A percentile compares a stretch with the other conserved stretches of the same genome.
Evolutionary conservation across 2,888 invertebrate species (phyloP).

Genomic region (Drosophila nigritarsus): DNA sequence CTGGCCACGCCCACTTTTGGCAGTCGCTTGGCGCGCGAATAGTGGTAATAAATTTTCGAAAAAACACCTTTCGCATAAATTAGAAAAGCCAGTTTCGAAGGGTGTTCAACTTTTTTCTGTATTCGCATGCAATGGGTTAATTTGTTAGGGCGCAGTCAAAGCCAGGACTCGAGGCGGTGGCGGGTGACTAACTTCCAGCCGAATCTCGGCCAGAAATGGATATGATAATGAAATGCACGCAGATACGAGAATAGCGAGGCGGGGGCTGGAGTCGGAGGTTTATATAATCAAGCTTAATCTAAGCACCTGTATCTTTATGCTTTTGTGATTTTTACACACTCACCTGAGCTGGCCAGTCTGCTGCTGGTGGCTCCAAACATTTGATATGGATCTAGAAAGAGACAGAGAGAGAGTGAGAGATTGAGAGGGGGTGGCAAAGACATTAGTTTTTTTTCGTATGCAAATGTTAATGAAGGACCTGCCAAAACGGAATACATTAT

Average conservation of each 20-base stretch:
- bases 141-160: slow-evolving; percentile 65
- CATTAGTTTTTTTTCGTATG: slow-evolving; percentile 60
- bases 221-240: slow-evolving; percentile 79
- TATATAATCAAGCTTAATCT: slow-evolving; percentile 68
- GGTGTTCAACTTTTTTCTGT: slow-evolving; percentile 44
- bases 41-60: slow-evolving; percentile 64
- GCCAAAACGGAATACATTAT: slow-evolving; percentile 68
- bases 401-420: neutral
- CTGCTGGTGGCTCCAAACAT: slow-evolving; percentile 99
- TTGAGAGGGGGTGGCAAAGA: slow-evolving; percentile 42
- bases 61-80: slow-evolving; percentile 78
- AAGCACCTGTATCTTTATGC: slow-evolving; percentile 83
- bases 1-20: slow-evolving; percentile 57
- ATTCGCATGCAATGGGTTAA: slow-evolving; percentile 75
- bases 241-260: neutral
- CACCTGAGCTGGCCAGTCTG: slow-evolving; percentile 97
- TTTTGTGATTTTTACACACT: slow-evolving; percentile 81
- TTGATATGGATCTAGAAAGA: slow-evolving; percentile 96
- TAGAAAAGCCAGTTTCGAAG: slow-evolving; percentile 52
- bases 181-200: slow-evolving; percentile 63
- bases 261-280: neutral
- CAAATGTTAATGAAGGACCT: slow-evolving; percentile 76
- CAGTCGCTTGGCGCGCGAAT: slow-evolving; percentile 41
- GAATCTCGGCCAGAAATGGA: slow-evolving; percentile 76
- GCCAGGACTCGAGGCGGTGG: slow-evolving; percentile 7